phyloP scores from a whole-genome alignment of 2,797 vertebrate genomes.

The Pogonophryne albipinna region DNA sequence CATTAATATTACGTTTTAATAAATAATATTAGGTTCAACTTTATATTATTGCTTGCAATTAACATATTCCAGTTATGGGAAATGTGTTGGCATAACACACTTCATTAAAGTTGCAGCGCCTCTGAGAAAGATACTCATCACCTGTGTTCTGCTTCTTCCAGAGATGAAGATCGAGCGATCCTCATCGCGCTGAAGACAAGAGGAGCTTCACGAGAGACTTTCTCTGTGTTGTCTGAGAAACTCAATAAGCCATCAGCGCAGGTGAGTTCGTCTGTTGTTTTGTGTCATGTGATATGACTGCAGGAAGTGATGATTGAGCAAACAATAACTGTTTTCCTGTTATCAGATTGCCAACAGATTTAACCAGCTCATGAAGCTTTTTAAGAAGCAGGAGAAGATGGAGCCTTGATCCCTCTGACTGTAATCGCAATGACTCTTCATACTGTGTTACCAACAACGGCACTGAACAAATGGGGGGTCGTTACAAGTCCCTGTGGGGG shows the following conservation, averaged over 20 bases:
- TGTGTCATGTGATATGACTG: neutral
- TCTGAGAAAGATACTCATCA: neutral
- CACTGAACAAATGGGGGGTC: neutral
- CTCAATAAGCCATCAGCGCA: conserved; percentile 91
- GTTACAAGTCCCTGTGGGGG: neutral
- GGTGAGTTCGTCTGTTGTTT: conserved; percentile 72
- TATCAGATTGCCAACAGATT: conserved; percentile 93
- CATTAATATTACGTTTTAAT: too few species aligned
- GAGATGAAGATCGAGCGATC: conserved; percentile 95
- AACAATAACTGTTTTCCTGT: neutral
- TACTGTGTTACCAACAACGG: neutral
- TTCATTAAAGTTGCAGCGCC: too few species aligned
- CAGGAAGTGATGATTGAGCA: neutral
- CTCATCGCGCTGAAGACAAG: conserved; percentile 91
- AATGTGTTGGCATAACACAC: too few species aligned
- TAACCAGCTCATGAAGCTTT: conserved; percentile 94
- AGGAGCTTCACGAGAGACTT: conserved; percentile 92
- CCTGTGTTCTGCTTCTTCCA: conserved; percentile 57
- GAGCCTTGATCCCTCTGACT: conserved; percentile 58
- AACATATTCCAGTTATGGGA: too few species aligned
- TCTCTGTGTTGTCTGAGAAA: conserved; percentile 87
- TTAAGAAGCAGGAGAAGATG: conserved; percentile 94
- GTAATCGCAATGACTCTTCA: neutral
- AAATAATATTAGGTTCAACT: too few species aligned
- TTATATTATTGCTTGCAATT: too few species aligned